Evolutionary conservation across 2,113 vertebrate species (phyloP).

Genomic region (Mirounga angustirostris): DNA sequence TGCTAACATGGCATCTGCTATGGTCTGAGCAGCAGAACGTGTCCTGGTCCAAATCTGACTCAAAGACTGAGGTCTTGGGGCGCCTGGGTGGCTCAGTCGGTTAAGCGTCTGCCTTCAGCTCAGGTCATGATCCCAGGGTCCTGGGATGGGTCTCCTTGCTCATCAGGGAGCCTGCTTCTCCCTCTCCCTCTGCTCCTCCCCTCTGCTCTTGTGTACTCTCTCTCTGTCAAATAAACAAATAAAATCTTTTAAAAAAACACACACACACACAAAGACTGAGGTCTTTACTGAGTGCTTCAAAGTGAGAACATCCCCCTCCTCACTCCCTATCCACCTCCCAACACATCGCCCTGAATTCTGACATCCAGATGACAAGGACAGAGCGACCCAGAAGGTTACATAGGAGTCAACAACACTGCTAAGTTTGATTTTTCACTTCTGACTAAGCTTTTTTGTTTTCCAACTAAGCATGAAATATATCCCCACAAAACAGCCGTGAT

Average conservation of each 20-base stretch:
- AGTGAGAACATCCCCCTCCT: background rate
- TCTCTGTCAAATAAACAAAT: no score
- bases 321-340: background rate
- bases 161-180: no score
- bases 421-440: background rate
- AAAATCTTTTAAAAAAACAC: no score
- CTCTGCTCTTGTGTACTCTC: no score
- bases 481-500: background rate
- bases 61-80: background rate
- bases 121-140: no score
- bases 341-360: background rate
- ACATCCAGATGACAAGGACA: background rate
- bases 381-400: fast-evolving
- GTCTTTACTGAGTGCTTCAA: background rate
- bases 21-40: background rate
- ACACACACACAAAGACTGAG: background rate
- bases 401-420: background rate
- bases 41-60: background rate
- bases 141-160: no score
- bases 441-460: background rate
- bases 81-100: no score
- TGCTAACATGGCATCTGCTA: background rate
- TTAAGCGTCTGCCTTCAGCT: no score
- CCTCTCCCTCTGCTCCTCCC: no score
- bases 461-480: background rate